Conservation (phyloP, 1,140 invertebrate species). For the Atta colombica region DNA sequence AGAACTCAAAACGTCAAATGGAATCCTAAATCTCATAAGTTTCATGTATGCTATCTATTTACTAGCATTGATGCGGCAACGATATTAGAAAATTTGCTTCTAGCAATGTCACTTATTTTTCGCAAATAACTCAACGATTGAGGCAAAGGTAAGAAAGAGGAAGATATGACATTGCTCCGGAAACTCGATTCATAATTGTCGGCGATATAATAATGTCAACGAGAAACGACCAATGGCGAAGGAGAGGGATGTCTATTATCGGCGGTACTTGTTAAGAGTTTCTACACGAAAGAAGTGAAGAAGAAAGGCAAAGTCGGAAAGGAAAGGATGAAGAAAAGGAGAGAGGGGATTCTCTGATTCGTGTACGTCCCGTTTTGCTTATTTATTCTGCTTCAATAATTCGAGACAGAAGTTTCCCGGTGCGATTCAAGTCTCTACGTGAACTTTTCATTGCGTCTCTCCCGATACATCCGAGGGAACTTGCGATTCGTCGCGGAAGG, state of each 20-base stretch:
- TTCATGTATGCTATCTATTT: background rate
- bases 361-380: conserved; percentile 66
- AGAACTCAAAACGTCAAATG: too few species aligned
- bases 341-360: conserved; percentile 61
- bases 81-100: background rate
- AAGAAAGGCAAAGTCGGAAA: conserved; percentile 3
- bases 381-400: conserved; percentile 72
- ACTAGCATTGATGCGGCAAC: background rate
- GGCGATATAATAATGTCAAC: conserved; percentile 34
- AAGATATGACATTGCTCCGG: conserved; percentile 11
- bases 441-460: conserved; percentile 58
- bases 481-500: conserved; percentile 19
- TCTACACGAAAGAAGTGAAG: conserved; percentile 16
- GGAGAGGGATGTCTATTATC: conserved; percentile 58
- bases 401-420: conserved; percentile 66
- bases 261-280: conserved; percentile 65
- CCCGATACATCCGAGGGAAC: conserved; percentile 25
- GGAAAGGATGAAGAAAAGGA: background rate
- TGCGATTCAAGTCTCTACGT: conserved; percentile 66
- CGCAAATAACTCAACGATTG: background rate
- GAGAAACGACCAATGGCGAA: background rate
- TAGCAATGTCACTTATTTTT: background rate
- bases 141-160: background rate
- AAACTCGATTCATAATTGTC: conserved; percentile 59
- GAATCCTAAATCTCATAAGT: background rate